Percentiles rank a stretch among this genome's conserved stretches.
These are phyloP conservation scores for Bujurquina vittata DNA, from an alignment of 2,113 vertebrate genomes.

Conservation along the genomic window DNA sequence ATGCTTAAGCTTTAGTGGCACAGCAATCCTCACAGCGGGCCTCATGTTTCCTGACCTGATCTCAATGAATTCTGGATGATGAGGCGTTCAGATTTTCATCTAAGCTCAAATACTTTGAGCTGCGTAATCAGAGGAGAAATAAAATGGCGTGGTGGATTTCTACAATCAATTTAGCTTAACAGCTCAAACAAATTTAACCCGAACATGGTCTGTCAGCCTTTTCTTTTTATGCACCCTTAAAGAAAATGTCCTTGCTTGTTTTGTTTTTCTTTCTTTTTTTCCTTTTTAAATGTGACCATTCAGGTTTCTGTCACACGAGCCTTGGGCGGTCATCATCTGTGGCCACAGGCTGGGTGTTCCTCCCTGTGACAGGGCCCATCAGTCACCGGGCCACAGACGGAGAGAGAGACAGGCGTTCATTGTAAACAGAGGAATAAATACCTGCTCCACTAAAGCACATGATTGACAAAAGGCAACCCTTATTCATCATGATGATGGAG, in stretches of 20 bases:
- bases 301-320: constrained; percentile 3
- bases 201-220: not conserved
- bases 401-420: constrained; percentile 9
- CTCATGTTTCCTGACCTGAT: not conserved
- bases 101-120: not conserved
- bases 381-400: constrained; percentile 44
- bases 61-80: not conserved
- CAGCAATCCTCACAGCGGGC: not conserved
- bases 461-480: constrained; percentile 52
- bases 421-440: constrained; percentile 57
- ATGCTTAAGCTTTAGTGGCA: not conserved
- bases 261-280: not conserved
- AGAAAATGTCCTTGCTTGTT: not conserved
- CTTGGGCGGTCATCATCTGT: not conserved
- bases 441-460: constrained; percentile 58
- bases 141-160: not conserved
- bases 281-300: not conserved
- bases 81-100: not conserved
- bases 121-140: not conserved
- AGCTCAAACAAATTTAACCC: not conserved
- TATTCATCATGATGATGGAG: constrained; percentile 60
- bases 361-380: constrained; percentile 61
- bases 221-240: not conserved
- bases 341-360: constrained; percentile 48
- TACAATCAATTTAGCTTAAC: not conserved